Percentiles rank a stretch among this genome's conserved stretches.
Conservation (phyloP, 2,113 vertebrate species). For the Lota lota region DNA sequence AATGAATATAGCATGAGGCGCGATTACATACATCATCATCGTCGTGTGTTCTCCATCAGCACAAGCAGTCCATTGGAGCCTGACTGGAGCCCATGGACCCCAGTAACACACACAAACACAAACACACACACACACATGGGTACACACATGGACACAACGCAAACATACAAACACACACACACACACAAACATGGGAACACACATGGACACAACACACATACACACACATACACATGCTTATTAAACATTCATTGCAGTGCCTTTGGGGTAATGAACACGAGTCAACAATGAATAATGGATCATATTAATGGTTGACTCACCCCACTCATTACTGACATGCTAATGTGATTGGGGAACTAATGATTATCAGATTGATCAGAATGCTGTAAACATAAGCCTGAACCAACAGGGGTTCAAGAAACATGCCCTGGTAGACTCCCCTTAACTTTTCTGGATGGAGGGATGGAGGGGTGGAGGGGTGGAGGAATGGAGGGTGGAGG, state of each 20-base stretch:
- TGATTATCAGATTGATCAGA: constrained; percentile 66
- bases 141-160: constrained; percentile 8
- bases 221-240: constrained; percentile 40
- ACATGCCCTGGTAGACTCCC: constrained; percentile 21
- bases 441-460: constrained; percentile 9
- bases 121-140: neutral
- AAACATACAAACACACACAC: constrained; percentile 31
- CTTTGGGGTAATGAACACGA: constrained; percentile 69
- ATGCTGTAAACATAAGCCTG: constrained; percentile 22
- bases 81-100: constrained; percentile 23
- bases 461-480: too few relatives aligned
- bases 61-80: constrained; percentile 42
- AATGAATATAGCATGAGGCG: constrained; percentile 38
- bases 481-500: too few relatives aligned
- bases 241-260: constrained; percentile 67
- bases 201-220: constrained; percentile 12
- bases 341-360: constrained; percentile 68
- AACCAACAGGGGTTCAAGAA: neutral
- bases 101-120: constrained; percentile 16
- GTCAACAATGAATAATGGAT: constrained; percentile 79
- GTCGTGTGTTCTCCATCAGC: constrained; percentile 16
- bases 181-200: constrained; percentile 12
- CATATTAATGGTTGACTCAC: constrained; percentile 72
- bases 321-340: constrained; percentile 69
- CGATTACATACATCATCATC: constrained; percentile 39